Base-by-base conservation (phyloP, 2,113 vertebrate species). In the Ceratotherium simum region DNA sequence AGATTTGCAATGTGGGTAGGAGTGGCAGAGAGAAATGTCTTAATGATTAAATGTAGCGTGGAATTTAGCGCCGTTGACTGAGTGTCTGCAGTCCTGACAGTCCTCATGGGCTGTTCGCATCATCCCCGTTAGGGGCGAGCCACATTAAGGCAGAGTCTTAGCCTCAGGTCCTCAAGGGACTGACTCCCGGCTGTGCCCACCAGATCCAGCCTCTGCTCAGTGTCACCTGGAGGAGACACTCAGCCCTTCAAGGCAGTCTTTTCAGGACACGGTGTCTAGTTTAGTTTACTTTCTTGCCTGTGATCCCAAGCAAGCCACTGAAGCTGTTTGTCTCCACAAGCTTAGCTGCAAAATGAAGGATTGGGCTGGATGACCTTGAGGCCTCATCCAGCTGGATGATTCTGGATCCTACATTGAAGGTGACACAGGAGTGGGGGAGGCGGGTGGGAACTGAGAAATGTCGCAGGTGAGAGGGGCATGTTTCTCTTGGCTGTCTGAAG, bases 131-230 rank as follows among this genome's bases (percentile, higher is more conserved):
- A 13, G 9, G 54, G 29, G 36, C 18, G 7, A 51, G 7, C 8
- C 1, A 9, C 2, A 12, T 65, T 54, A 18, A 18, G 0, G 4
- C 17, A 27, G 58, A 14, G n/a, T 31, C n/a, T 42, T 42, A 25
- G 48, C 60, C 39, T 46, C 36, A 18, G 31, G 31, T 69, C 25
- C 13, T 5, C 73, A 65, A 54, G 39, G 12, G 72, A 1, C 48
- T 48, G 48, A 48, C 48, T 48, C 48, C 48, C 48, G 8, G 8
- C 4, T 7, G 51, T 16, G 36, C 27, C 36, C 39, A 42, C 7
- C 5, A 42, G 31, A 27, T 27, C 18, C 64, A 33, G 31, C 29
- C 64, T 56, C 29, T 4, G 4, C 75, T 36, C 13, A 9, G 25
- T 62, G 29, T 58, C 25, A 13, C 0, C 5, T 11, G 64, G 25